Evolutionary conservation across 2,113 vertebrate genomes (phyloP), one percentile per base, ranked within the genome.

Genomic region (Asarcornis scutulata): DNA sequence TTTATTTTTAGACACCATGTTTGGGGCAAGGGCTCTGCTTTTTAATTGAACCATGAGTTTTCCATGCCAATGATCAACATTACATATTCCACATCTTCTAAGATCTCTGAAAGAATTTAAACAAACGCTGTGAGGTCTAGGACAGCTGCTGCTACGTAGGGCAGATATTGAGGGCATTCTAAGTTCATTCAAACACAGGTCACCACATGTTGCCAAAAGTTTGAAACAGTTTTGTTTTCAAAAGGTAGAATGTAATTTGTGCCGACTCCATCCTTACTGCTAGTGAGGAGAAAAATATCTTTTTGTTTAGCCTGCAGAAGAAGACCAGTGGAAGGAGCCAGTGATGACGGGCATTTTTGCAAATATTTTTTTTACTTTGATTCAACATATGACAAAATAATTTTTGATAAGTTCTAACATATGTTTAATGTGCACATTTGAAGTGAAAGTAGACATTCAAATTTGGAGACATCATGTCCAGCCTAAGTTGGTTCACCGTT

Each of bases 41-140:
- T 94, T 67, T 72, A 75, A 32, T 2, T 90, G 93, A 94, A 94
- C 88, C 83, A 31, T 81, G 83, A 87, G 81, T 31, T 89, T 96
- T 90, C 88, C 68, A 22, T 13, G 44, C 83, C 67, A 44, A 0
- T 71, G 81, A 84, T 52, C 94, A 86, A 46, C 38, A 27, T 89
- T 83, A 86, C 80, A 21, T 94, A 68, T 81, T 91, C 76, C 38
- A 27, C 48, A 58, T 62, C 87, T 91, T 86, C 88, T 81, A 67
- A 91, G 74, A 74, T 68, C 76, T 84, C 46, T 34, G 56, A 48
- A 96, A 63, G 66, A 95, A 87, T 93, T 90, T 83, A 97, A 96
- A 96, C 94, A 95, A 96, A 96, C 0, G 1, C 86, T 95, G 86
- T 95, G 95, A 93, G 95, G 96, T 92, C 93, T 73, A 64, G 73